These are phyloP conservation scores for Erebia palarica DNA, from an alignment of 2,888 invertebrate genomes.

Conservation along the genomic window DNA sequence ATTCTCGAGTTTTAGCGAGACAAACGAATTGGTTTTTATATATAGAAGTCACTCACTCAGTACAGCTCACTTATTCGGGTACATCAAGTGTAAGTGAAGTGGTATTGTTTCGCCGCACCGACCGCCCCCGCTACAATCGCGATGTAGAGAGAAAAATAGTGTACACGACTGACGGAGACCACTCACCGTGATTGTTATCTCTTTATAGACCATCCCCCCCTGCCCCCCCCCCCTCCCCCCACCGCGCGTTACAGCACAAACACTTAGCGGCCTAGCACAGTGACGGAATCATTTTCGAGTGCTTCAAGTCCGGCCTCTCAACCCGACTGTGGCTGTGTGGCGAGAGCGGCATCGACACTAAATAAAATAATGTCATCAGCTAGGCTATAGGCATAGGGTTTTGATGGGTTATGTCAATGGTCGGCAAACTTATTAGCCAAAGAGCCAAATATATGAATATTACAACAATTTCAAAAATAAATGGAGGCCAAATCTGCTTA, in stretches of 20 bases:
- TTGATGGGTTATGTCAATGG: too few relatives aligned
- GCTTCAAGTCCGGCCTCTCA: neutral
- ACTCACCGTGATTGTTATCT: slow-evolving; percentile 11
- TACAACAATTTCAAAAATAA: too few relatives aligned
- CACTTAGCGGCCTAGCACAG: slow-evolving; percentile 5
- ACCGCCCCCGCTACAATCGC: neutral
- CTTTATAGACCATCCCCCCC: neutral
- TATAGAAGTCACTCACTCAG: too few relatives aligned
- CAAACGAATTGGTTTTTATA: too few relatives aligned
- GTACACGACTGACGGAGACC: neutral
- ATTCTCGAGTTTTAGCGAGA: too few relatives aligned
- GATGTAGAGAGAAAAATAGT: neutral
- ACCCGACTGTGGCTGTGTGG: neutral
- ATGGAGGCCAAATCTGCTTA: too few relatives aligned
- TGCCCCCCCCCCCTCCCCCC: neutral
- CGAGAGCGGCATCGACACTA: neutral
- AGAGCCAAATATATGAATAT: too few relatives aligned
- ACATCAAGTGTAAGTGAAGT: neutral
- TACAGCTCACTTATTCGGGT: neutral
- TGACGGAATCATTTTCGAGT: slow-evolving; percentile 6
- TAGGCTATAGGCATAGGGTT: too few relatives aligned
- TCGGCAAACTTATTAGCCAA: too few relatives aligned
- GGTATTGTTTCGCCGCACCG: neutral
- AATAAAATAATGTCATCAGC: neutral
- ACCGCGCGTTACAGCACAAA: neutral